A percentile compares a stretch with the other conserved stretches of the same genome.
These are phyloP conservation scores for Hycleus phaleratus DNA, from an alignment of 1,140 invertebrate genomes.

Conservation along the genomic window DNA sequence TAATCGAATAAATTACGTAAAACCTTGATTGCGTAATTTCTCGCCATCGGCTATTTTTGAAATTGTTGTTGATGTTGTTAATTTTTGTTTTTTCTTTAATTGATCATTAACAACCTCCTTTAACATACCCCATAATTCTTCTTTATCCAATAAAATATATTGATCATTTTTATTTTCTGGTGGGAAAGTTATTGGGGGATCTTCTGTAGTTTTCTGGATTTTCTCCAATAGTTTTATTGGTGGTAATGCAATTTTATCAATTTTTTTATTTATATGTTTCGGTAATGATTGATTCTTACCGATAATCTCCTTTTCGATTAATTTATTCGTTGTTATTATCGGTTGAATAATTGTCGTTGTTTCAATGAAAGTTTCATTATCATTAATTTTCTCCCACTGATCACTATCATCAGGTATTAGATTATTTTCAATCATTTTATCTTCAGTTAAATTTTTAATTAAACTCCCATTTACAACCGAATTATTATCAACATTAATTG, in stretches of 20 bases:
- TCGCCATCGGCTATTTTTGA: constrained; percentile 17
- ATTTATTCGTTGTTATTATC: neutral
- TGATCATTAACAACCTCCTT: constrained; percentile 45
- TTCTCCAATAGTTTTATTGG: constrained; percentile 31
- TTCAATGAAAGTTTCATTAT: neutral
- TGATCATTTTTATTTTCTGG: constrained; percentile 48
- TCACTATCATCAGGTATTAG: neutral
- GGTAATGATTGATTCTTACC: constrained; percentile 5
- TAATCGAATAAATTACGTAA: constrained; percentile 18
- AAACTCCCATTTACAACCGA: constrained; percentile 11
- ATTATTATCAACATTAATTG: constrained; percentile 28
- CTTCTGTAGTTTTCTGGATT: constrained; percentile 11
- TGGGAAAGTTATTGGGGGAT: constrained; percentile 41
- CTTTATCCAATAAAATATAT: constrained; percentile 50
- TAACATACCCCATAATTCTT: constrained; percentile 51
- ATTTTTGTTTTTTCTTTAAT: constrained; percentile 21
- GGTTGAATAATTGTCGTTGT: neutral
- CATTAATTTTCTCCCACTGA: neutral
- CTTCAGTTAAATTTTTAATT: neutral
- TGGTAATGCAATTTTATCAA: constrained; percentile 38
- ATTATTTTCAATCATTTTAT: constrained; percentile 2
- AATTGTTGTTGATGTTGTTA: too few relatives aligned
- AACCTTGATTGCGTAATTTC: constrained; percentile 21
- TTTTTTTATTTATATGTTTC: constrained; percentile 49
- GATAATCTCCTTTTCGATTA: neutral